Evolutionary conservation across 2,797 vertebrate species (phyloP).

Genomic region (Adrianichthys oophorus): DNA sequence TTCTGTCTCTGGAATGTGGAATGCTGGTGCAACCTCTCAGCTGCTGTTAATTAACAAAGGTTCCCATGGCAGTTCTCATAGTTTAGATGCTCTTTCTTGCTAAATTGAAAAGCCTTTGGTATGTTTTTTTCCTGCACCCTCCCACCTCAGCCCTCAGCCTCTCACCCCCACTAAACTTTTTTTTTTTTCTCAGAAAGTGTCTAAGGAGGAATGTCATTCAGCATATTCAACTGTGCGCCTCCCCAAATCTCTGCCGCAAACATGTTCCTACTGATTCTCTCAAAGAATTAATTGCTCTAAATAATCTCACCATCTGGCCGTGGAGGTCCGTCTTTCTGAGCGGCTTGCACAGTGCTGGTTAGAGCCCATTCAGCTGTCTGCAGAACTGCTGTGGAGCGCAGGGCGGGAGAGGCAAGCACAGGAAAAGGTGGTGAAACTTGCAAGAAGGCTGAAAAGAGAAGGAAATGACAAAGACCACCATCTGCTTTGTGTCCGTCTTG

Average conservation of each 20-base stretch:
- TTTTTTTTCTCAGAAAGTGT: slow-evolving; percentile 54
- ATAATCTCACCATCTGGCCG: slow-evolving; percentile 99
- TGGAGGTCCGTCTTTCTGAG: slow-evolving; percentile 90
- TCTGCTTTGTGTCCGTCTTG: slow-evolving; percentile 98
- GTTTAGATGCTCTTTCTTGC: slow-evolving; percentile 55
- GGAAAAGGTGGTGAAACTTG: slow-evolving; percentile 78
- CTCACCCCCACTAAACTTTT: slow-evolving; percentile 35
- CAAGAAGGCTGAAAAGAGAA: slow-evolving; percentile 86
- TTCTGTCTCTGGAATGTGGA: slow-evolving; percentile 69
- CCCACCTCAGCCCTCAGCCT: slow-evolving; percentile 36
- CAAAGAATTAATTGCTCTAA: slow-evolving; percentile 99
- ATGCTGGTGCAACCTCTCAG: slow-evolving; percentile 29
- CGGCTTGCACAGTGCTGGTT: slow-evolving; percentile 84
- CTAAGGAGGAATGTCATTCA: slow-evolving; percentile 73
- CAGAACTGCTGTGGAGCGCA: slow-evolving; percentile 46
- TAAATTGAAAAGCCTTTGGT: slow-evolving; percentile 54
- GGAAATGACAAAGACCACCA: slow-evolving; percentile 91
- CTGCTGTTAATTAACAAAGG: slow-evolving; percentile 73
- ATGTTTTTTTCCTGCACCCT: slow-evolving; percentile 57
- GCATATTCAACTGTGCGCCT: slow-evolving; percentile 68
- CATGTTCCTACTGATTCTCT: slow-evolving; percentile 96
- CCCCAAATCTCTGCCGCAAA: slow-evolving; percentile 88
- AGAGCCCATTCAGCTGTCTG: slow-evolving; percentile 85
- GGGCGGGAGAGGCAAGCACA: slow-evolving; percentile 24
- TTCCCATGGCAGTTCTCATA: slow-evolving; percentile 70